Base-by-base conservation (phyloP, 2,113 vertebrate species). In the Trogon surrucura region DNA sequence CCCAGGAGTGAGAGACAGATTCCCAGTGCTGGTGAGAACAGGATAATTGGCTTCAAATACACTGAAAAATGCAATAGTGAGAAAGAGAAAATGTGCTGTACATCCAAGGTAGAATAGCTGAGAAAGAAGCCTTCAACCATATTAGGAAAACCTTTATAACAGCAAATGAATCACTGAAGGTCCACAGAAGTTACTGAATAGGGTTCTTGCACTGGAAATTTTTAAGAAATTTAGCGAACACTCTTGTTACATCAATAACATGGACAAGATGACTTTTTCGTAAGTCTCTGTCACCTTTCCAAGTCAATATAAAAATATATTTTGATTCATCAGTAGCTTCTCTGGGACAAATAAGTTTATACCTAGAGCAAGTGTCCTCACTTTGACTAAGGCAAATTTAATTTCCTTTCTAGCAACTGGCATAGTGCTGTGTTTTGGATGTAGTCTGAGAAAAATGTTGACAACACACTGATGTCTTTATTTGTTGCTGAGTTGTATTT, bases 51-150 rank as follows among this genome's bases (percentile, higher is more conserved):
- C 7, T 77, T 83, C 45, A 32, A 88, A 62, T 30, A 22, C 1
- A 3, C 30, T 74, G 27, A 71, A 70, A 81, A 80, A 27, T 50
- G 7, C 7, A 11, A 4, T 9, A 27, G 10, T 13, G 7, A 65
- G 30, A 73, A 88, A 65, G 4, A 3, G 5, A 64, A 16, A 27
- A 51, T 19, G 9, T 45, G 3, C 3, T 56, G 6, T 22, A 34
- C 0, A 0, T 41, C 8, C 16, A 47, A 53, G 29, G 4, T 6
- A 36, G 9, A 85, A 53, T 5, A 80, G 16, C 8, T 2, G 6
- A 91, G 25, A 65, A 80, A 73, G 16, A 45, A n/a, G 7, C 4
- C 74, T 69, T 65, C 22, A 85, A 19, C 12, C 5, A 32, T 5
- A 25, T 19, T 6, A 57, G 1, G 3, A 23, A 86, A 41, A 2